A percentile compares a stretch with the other conserved stretches of the same genome.
These are phyloP conservation scores for Synanthedon andrenaeformis DNA, from an alignment of 2,888 invertebrate species.

Conservation along the genomic window DNA sequence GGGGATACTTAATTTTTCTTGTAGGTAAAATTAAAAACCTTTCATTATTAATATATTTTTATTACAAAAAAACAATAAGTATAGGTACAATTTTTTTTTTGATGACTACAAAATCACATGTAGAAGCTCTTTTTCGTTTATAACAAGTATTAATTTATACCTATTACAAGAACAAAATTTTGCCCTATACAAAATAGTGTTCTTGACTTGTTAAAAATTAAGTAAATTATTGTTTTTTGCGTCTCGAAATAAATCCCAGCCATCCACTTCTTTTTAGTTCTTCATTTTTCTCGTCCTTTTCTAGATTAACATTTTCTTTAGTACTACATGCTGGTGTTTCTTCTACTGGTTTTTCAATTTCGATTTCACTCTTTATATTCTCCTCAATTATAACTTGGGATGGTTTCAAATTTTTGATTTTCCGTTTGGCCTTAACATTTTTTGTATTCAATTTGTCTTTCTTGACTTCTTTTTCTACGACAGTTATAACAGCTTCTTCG, in stretches of 20 bases:
- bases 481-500: not conserved
- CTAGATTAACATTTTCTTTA: not conserved
- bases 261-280: not conserved
- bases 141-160: too few relatives aligned
- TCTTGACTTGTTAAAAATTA: not conserved
- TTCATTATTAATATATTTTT: too few relatives aligned
- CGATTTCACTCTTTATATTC: not conserved
- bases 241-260: not conserved
- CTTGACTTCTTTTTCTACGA: not conserved
- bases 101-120: too few relatives aligned
- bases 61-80: too few relatives aligned
- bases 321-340: not conserved
- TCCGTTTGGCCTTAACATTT: not conserved
- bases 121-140: too few relatives aligned
- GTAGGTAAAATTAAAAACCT: too few relatives aligned
- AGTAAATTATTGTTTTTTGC: not conserved
- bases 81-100: too few relatives aligned
- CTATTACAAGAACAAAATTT: too few relatives aligned
- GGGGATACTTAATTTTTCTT: too few relatives aligned
- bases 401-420: conserved; percentile 1
- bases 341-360: not conserved
- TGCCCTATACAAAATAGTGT: too few relatives aligned
- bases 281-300: not conserved
- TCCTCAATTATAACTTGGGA: not conserved
- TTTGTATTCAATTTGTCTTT: not conserved